phyloP scores from a whole-genome alignment of 64 coral and sea anemone genomes.

The Porites lutea region DNA sequence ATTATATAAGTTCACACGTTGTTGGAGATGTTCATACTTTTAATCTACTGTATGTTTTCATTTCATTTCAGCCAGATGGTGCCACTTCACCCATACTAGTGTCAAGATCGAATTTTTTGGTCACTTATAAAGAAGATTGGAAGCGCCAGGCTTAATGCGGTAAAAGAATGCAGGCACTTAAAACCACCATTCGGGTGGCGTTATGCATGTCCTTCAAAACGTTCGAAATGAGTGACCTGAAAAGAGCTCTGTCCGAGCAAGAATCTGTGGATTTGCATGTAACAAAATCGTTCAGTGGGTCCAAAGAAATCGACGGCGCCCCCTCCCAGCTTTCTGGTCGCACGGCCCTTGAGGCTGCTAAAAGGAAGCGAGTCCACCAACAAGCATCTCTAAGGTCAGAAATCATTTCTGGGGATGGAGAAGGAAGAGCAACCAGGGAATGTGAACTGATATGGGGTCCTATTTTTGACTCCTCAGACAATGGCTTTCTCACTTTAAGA shows the following conservation, averaged over 20 bases:
- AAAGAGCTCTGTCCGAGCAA: conserved; percentile 40
- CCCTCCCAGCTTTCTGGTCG: conserved; percentile 24
- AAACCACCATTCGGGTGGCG: conserved; percentile 46
- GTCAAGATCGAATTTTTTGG: conserved; percentile 1
- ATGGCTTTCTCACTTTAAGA: conserved; percentile 38
- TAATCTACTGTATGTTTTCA: neutral
- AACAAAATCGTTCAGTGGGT: conserved; percentile 39
- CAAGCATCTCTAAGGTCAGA: conserved; percentile 38
- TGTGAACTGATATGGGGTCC: conserved; percentile 52
- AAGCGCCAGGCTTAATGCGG: conserved; percentile 32
- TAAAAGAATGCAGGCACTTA: conserved; percentile 46
- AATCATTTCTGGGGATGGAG: conserved; percentile 9
- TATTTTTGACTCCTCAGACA: conserved; percentile 26
- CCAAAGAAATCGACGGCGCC: neutral
- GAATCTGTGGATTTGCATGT: conserved; percentile 7
- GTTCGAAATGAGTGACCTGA: conserved; percentile 12
- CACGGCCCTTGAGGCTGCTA: conserved; percentile 39
- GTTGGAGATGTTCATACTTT: neutral
- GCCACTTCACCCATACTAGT: conserved; percentile 48
- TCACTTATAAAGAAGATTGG: conserved; percentile 31
- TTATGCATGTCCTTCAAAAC: conserved; percentile 42
- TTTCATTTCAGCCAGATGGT: conserved; percentile 35
- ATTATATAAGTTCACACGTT: too few relatives aligned
- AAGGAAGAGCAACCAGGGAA: conserved; percentile 35
- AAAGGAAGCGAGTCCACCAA: conserved; percentile 8